Percentiles rank a stretch among this genome's conserved stretches.
These are phyloP conservation scores for Cercopithecus hamlyni DNA, from an alignment of 2,797 vertebrate species.

Conservation along the genomic window DNA sequence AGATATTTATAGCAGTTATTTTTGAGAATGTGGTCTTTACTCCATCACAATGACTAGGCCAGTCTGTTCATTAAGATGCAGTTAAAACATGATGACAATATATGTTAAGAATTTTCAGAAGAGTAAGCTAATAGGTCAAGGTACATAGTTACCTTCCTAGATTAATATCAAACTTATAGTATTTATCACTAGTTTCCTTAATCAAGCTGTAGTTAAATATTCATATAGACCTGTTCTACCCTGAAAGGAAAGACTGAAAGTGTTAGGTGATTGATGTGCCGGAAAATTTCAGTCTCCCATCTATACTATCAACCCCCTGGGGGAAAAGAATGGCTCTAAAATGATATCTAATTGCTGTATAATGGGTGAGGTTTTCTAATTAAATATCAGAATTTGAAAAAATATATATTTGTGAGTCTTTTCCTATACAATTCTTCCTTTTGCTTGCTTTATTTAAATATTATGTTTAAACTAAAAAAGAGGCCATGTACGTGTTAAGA, in stretches of 20 bases:
- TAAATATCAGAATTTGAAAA: constrained; percentile 9
- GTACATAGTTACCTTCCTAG: neutral
- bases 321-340: neutral
- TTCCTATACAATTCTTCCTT: neutral
- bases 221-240: neutral
- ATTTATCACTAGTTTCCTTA: neutral
- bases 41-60: neutral
- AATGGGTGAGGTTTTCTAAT: neutral
- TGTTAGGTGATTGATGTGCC: neutral
- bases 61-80: neutral
- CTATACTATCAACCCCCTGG: neutral
- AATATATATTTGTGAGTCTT: neutral
- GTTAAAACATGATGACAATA: neutral
- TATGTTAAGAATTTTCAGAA: neutral
- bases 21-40: neutral
- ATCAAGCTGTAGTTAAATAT: neutral
- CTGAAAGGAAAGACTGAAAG: neutral
- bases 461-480: neutral
- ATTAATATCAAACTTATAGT: neutral
- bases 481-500: neutral
- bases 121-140: neutral
- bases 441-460: too few species aligned
- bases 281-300: neutral
- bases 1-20: neutral
- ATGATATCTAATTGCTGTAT: neutral